Base-by-base conservation (phyloP, 1,140 invertebrate species). In the Mycetomoellerius zeteki region DNA sequence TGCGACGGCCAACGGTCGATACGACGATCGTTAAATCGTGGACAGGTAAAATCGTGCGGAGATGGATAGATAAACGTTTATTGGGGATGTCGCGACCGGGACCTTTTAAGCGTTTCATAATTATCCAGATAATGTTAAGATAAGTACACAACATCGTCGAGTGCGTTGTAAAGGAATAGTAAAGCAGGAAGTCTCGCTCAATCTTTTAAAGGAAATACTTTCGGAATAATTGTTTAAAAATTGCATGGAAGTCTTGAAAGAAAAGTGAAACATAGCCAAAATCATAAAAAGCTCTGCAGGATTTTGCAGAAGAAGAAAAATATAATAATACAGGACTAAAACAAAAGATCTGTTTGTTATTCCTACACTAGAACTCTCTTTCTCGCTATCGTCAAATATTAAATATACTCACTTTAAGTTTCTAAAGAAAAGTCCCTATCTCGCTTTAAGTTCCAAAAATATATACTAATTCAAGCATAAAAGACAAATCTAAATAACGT, bases 61-160 rank as follows among this genome's bases (percentile, higher is more conserved):
- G 56, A 73, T 58, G 64, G 67, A 86, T 62, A 62, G 78, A 85
- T 85, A 85, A 62, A 82, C 65, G 65, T 81, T 81, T 81, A 81
- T 81, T 81, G 50, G 78, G 50, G 78, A 72, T 58, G 78, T 69
- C 64, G 77, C 77, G 64, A 81, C 27, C 78, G 37, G 50, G 3
- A 21, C 33, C 80, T 73, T 37, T 82, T 82, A 82, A 82, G 80
- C 52, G 67, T 14, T 73, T 82, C 37, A 60, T 82, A 73, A 73
- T 82, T 82, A 52, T 82, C 58, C 52, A 58, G 80, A 82, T 82
- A 82, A 82, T 21, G 67, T 72, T 72, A 33, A 27, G 78, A 72
- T 72, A 82, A 72, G 37, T 14, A 21, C 50, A 2, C 78, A n/a
- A 37, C 16, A 12, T 37, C 78, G 64, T n/a, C n/a, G 47, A 10